Conservation (phyloP, 2,797 vertebrate species). For the Onychomys arenicola region DNA sequence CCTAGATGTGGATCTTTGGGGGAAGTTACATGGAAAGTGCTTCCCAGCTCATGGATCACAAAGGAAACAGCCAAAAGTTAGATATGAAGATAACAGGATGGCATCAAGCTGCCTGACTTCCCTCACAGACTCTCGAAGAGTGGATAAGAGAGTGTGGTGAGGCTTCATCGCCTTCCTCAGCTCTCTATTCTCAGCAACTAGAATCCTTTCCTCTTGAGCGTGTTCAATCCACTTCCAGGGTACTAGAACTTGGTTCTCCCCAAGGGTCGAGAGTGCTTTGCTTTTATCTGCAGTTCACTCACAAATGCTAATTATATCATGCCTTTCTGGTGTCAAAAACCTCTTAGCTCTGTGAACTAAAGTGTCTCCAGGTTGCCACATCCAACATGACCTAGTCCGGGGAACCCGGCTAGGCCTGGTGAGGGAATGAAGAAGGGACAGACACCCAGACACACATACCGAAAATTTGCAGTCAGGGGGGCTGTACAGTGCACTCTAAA, state of each 20-base stretch:
- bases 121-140: not conserved
- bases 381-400: no score
- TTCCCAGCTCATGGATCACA: not conserved
- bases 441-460: not conserved
- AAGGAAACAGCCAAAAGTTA: not conserved
- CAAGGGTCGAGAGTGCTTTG: not conserved
- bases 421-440: not conserved
- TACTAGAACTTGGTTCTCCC: not conserved
- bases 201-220: not conserved
- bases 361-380: not conserved
- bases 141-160: no score
- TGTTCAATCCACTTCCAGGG: not conserved
- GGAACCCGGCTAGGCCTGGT: not conserved
- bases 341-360: not conserved
- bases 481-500: not conserved
- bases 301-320: not conserved
- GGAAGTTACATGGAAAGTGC: not conserved
- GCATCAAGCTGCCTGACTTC: accelerated
- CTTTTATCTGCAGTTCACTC: not conserved
- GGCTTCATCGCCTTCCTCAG: not conserved
- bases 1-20: not conserved
- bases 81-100: not conserved
- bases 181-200: not conserved
- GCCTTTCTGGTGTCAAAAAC: not conserved
- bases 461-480: not conserved